Evolutionary conservation across 2,797 vertebrate genomes (phyloP), one percentile per base, ranked within the genome.

Genomic region (Falco concolor): DNA sequence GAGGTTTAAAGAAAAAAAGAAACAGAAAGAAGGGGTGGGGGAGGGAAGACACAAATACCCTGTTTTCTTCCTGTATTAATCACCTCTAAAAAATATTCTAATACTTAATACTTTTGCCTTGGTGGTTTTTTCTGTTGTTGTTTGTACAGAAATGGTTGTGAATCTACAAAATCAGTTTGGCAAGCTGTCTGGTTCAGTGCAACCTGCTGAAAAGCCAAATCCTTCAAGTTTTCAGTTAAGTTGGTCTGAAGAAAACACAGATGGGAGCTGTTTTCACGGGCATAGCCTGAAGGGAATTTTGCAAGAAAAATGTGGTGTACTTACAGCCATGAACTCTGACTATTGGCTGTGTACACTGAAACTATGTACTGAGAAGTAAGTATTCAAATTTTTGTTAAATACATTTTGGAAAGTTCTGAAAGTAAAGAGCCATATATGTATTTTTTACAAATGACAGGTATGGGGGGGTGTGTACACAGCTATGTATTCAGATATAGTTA

Each of bases 321-420:
- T 95, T 70, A 74, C n/a, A 21, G 72, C 96, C 84, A 57, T 90
- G 88, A 98, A 98, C 78, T 59, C 94, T 59, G 90, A 97, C 12
- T 99, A 98, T 73, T 99, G 98, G 98, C 97, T 99, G 36, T 97
- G 98, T 45, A 97, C 98, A 13, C 84, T 97, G 90, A 98, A 92
- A 50, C 93, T 96, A 10, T 98, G 98, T 64, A 95, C 13, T 17
- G 49, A 91, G 91, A 80, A 21, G 98, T 98, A 97, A 97, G 98
- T 98, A 80, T 14, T 94, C 54, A 54, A 18, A 45, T 75, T 77
- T 81, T 75, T 77, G 32, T 79, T 75, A 79, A 56, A 78, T 50
- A 53, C 34, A 8, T 75, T 83, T 87, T 63, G 52, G 25, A 65
- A 90, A 50, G 63, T 45, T 90, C 65, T 84, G 54, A 67, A 61